Evolutionary conservation across 2,113 vertebrate genomes (phyloP).

Genomic region (Vulpes vulpes): DNA sequence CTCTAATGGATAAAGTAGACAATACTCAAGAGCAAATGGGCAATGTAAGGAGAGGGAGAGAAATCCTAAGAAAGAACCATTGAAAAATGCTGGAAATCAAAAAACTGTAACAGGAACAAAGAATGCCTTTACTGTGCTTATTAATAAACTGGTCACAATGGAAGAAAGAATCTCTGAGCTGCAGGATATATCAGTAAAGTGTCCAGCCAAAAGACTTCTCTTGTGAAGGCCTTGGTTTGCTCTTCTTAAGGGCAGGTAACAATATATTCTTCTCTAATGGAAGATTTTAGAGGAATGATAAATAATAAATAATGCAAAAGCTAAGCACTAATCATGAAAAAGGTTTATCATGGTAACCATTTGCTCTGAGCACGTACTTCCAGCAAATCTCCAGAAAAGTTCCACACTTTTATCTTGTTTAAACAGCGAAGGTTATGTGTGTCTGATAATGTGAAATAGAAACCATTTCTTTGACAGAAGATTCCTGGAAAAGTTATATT

Average conservation of each 20-base stretch:
- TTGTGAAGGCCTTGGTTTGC: neutral
- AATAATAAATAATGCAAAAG: neutral
- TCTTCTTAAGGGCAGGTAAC: neutral
- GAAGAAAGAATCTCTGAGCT: neutral
- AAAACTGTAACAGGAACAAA: neutral
- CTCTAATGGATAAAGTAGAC: neutral
- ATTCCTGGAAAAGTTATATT: neutral
- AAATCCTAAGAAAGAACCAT: neutral
- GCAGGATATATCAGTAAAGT: neutral
- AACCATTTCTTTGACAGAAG: constrained; percentile 1
- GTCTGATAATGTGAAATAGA: neutral
- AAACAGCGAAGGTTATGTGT: neutral
- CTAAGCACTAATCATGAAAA: neutral
- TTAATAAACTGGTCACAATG: neutral
- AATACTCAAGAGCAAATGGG: neutral
- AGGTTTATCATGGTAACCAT: neutral
- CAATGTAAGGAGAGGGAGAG: neutral
- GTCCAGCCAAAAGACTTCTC: neutral
- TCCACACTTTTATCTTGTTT: neutral
- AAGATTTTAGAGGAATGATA: constrained; percentile 17
- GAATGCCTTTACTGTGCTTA: neutral
- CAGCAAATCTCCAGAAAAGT: neutral
- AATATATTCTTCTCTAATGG: neutral
- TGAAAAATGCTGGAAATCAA: neutral
- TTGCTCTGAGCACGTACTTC: neutral